Base-by-base conservation (phyloP, 2,113 vertebrate genomes). In the Centropristis striata region DNA sequence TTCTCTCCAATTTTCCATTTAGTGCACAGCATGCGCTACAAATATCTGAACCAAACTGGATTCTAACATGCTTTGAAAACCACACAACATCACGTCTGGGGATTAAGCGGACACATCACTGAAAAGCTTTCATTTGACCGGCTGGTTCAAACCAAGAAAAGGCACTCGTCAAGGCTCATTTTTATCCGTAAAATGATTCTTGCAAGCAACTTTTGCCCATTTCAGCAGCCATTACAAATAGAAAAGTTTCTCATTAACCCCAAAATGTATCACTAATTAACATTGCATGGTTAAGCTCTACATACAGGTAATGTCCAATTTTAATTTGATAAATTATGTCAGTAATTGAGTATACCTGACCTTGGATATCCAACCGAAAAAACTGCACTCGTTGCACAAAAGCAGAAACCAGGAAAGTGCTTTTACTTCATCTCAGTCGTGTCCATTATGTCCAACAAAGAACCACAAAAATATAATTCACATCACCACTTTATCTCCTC, bases 1-100 rank as follows among this genome's bases (percentile, higher is more conserved):
- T 88, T 89, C 73, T 78, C 51, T 28, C 69, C 63, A 89, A 71
- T 85, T 85, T 89, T 87, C 76, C 81, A 89, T 84, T 91, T 89
- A 87, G 76, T 67, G 83, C 83, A 60, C 55, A 41, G 47, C 7
- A 4, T 81, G 47, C 42, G 60, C 81, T 80, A 78, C 71, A 90
- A 87, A 90, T 79, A 87, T 79, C 39, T 65, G 41, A 81, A 53
- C 37, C 80, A 69, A 75, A 83, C 64, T 61, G 58, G 60, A 75
- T 50, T 76, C 57, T 41, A 77, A 70, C 50, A 10, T 76, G 54
- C 67, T 37, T 70, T 54, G 12, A 70, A 67, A 79, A 59, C 16
- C 85, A 58, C 60, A 60, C 77, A 76, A 64, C 53, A 23, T 55
- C 71, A 64, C 8, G 8, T 49, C 42, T 71, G 67, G 21, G 76